Percentiles rank a stretch among this genome's conserved stretches.
Evolutionary conservation across 2,888 invertebrate species (phyloP).

Genomic region (Cryptocephalus moraei): DNA sequence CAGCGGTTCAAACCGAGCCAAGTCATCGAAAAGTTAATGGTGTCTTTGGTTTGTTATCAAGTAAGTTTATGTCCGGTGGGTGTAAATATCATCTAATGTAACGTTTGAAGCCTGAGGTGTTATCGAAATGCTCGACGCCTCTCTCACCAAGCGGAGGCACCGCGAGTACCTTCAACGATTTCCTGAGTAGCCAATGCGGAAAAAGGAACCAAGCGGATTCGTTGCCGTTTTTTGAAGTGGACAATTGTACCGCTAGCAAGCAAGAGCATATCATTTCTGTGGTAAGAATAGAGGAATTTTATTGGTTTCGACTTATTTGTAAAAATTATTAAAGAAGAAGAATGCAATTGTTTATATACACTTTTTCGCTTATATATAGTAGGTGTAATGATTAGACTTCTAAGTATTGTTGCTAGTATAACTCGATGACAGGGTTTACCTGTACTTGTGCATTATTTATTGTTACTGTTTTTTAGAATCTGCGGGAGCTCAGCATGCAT

Average conservation of each 20-base stretch:
- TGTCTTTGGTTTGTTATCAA: constrained; percentile 76
- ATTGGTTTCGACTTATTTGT: background rate
- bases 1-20: constrained; percentile 56
- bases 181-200: constrained; percentile 40
- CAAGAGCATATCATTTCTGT: constrained; percentile 84
- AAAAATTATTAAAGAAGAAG: background rate
- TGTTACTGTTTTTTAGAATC: constrained; percentile 45
- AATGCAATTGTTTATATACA: too few relatives aligned
- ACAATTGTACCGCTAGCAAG: constrained; percentile 78
- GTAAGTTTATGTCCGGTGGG: constrained; percentile 29
- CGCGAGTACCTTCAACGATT: constrained; percentile 37
- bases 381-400: too few relatives aligned
- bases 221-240: constrained; percentile 72
- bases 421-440: too few relatives aligned
- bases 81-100: background rate
- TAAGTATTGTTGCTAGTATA: too few relatives aligned
- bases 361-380: too few relatives aligned
- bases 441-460: too few relatives aligned
- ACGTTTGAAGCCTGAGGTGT: constrained; percentile 58
- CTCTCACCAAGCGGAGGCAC: constrained; percentile 60
- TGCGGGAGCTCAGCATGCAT: constrained; percentile 78
- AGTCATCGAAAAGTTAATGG: constrained; percentile 67
- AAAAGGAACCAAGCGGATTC: constrained; percentile 42
- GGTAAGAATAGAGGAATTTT: constrained; percentile 39
- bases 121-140: constrained; percentile 77